These are phyloP conservation scores for Telenomus remus DNA, from an alignment of 1,140 invertebrate species.

Conservation along the genomic window DNA sequence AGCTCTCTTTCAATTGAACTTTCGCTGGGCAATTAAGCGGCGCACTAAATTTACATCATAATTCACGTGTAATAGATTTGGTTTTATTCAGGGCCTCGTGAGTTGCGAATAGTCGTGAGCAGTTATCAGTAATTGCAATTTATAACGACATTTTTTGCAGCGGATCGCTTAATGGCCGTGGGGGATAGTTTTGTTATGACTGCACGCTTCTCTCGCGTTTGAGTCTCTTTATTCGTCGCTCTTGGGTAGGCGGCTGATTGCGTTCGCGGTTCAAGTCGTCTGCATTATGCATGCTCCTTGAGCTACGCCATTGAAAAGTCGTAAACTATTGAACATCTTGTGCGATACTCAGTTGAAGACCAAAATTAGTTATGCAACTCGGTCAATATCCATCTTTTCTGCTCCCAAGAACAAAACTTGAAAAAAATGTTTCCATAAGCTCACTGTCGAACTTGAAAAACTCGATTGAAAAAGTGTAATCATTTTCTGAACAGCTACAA, in stretches of 20 bases:
- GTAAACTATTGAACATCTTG: slow-evolving; percentile 12
- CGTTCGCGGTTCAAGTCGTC: slow-evolving; percentile 13
- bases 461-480: no score
- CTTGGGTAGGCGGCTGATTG: slow-evolving; percentile 48
- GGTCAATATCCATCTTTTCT: slow-evolving; percentile 17
- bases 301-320: slow-evolving; percentile 17
- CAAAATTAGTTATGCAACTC: slow-evolving; percentile 27
- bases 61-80: neutral
- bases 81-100: slow-evolving; percentile 10
- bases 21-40: no score
- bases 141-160: slow-evolving; percentile 45
- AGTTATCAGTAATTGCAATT: slow-evolving; percentile 53
- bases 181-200: slow-evolving; percentile 53
- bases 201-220: slow-evolving; percentile 21
- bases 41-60: neutral
- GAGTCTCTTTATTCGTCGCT: slow-evolving; percentile 26
- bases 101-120: slow-evolving; percentile 29
- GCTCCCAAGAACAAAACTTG: no score
- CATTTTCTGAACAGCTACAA: no score
- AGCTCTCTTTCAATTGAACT: neutral
- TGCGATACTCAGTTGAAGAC: slow-evolving; percentile 9
- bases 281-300: slow-evolving; percentile 43
- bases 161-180: slow-evolving; percentile 42
- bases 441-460: no score
- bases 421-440: no score